Conservation (phyloP, 2,797 vertebrate species). For the Labeo calbasu region DNA sequence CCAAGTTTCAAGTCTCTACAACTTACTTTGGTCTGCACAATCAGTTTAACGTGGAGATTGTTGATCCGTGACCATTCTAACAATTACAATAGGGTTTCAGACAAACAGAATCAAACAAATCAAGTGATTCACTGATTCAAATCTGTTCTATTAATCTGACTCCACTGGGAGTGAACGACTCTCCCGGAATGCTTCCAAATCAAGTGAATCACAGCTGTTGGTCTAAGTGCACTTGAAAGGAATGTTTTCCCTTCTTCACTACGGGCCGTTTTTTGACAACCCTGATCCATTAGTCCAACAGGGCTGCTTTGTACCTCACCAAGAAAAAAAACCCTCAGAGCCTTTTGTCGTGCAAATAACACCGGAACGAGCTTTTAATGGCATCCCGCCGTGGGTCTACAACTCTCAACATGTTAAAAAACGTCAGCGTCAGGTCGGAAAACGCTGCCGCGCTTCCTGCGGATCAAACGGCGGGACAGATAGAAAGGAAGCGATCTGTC, state of each 20-base stretch:
- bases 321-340: conserved; percentile 31
- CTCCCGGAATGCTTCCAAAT: neutral
- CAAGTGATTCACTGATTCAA: neutral
- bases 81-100: too few relatives aligned
- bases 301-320: conserved; percentile 19
- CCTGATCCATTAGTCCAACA: conserved; percentile 45
- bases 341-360: conserved; percentile 42
- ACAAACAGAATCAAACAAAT: neutral
- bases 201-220: conserved; percentile 27
- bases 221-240: conserved; percentile 49
- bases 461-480: conserved; percentile 28
- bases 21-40: too few relatives aligned
- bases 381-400: neutral
- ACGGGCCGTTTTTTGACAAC: conserved; percentile 48
- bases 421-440: conserved; percentile 35
- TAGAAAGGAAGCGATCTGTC: conserved; percentile 35
- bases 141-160: neutral
- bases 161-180: neutral
- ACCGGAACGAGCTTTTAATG: conserved; percentile 32
- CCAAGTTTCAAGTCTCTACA: too few relatives aligned
- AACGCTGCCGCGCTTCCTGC: conserved; percentile 14
- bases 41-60: too few relatives aligned
- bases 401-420: conserved; percentile 40
- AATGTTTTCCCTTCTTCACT: neutral
- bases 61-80: too few relatives aligned